These are phyloP conservation scores for Hydriomena furcata DNA, from an alignment of 2,888 invertebrate species.

Conservation along the genomic window DNA sequence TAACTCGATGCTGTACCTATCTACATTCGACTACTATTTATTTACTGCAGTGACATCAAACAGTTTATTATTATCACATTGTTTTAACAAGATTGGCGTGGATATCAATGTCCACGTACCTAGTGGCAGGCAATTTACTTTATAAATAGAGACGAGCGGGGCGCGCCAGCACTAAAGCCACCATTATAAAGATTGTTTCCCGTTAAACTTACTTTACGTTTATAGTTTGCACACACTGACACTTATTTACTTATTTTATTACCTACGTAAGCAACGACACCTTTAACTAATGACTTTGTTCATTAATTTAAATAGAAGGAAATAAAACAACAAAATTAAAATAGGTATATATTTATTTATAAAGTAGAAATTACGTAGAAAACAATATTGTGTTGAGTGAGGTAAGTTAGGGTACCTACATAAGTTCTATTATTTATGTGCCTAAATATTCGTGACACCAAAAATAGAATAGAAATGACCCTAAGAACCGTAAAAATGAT, in stretches of 20 bases:
- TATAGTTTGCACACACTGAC: conserved; percentile 31
- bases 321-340: too few relatives aligned
- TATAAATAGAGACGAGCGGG: conserved; percentile 73
- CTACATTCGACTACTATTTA: conserved; percentile 13
- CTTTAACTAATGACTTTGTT: not conserved
- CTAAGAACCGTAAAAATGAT: too few relatives aligned
- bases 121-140: conserved; percentile 72
- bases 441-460: too few relatives aligned
- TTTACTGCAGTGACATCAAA: conserved; percentile 31
- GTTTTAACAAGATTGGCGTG: conserved; percentile 62
- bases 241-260: conserved; percentile 17
- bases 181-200: conserved; percentile 73
- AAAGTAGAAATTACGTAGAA: too few relatives aligned
- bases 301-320: too few relatives aligned
- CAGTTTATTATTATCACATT: conserved; percentile 43
- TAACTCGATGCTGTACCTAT: too few relatives aligned
- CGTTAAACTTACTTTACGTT: conserved; percentile 21
- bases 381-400: too few relatives aligned
- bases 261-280: conserved; percentile 4
- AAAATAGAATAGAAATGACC: too few relatives aligned
- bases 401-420: too few relatives aligned
- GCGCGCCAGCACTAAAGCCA: conserved; percentile 69
- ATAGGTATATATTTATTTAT: too few relatives aligned
- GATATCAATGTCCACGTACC: conserved; percentile 67
- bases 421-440: too few relatives aligned